These are phyloP conservation scores for Sus scrofa DNA, from an alignment of 2,113 vertebrate species.

Conservation along the genomic window T2T-Sscrofa CM000812.6:60760001-60760500, in stretches of 20 bases:
- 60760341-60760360: conserved; percentile 36
- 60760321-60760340: not conserved
- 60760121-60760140: not conserved
- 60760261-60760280: conserved; percentile 48
- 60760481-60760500: conserved; percentile 35
- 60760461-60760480: conserved; percentile 20
- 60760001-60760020: not conserved
- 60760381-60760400: not conserved
- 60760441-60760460: not conserved
- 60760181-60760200: not conserved
- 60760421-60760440: not conserved
- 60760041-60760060: conserved; percentile 5
- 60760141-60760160: not conserved
- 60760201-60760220: conserved; percentile 4
- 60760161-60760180: not conserved
- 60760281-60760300: not conserved
- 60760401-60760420: not conserved
- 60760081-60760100: not conserved
- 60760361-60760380: not conserved
- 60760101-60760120: not conserved
- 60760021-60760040: not conserved
- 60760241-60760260: not conserved
- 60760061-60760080: not conserved
- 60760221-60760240: not conserved
- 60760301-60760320: not conserved